Evolutionary conservation across 92 coral and sea anemone genomes (phyloP), one percentile per base, ranked within the genome.

Genomic region (Zoanthus gigantus): DNA sequence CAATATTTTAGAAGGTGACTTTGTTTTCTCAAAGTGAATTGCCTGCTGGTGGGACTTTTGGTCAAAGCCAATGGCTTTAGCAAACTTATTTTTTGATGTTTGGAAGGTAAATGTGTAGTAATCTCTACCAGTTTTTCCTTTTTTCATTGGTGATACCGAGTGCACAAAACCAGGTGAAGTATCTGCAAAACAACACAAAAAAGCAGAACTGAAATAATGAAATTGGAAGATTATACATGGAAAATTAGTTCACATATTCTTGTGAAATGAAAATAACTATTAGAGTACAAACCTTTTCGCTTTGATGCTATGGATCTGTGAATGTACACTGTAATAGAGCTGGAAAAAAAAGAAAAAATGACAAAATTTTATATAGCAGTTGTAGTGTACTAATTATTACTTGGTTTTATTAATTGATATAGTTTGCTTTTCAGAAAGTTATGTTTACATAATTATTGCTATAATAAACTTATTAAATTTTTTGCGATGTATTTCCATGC

Each of bases 31-130:
- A 63, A 71, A 86, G 77, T 91, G 93, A 17, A 87, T 79, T 28
- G 79, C 85, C 46, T 87, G 82, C 65, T 75, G 83, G 83, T 91
- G 91, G 14, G 91, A 72, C 23, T 82, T 76, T 53, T 83, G 71
- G 83, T 87, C 93, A 83, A 91, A 91, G 89, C 91, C 93, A 52
- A 91, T 85, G 37, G 71, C 78, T 52, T 72, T 82, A 23, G 83
- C 47, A 57, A 72, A 87, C 77, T 82, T 87, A 69, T 50, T 18
- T 48, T 87, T 87, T 77, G 67, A 60, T 60, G 67, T 60, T 60
- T 60, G 67, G 67, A 60, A 60, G 67, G 67, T 60, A 60, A 60
- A 87, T 68, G 90, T 87, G 78, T 87, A 87, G 69, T 77, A 87
- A 71, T 90, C 77, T 85, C 80, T 78, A 15, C 92, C 92, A 85